phyloP scores from a whole-genome alignment of 2,797 vertebrate genomes.

The Diplodus puntazzo region DNA sequence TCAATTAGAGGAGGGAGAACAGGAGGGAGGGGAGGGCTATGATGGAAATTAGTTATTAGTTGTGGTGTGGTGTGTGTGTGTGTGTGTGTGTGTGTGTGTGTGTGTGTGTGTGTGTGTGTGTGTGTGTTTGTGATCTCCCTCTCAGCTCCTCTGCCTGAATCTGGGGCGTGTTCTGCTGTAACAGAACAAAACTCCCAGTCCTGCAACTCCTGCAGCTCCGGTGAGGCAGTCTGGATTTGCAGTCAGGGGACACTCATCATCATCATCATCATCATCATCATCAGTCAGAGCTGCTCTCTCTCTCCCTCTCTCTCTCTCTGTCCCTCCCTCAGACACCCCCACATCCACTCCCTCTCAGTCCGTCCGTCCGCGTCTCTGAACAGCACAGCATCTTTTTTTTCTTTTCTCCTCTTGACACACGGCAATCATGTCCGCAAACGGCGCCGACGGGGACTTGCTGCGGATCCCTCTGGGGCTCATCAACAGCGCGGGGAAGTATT shows the following conservation, averaged over 20 bases:
- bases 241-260: slow-evolving; percentile 55
- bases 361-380: slow-evolving; percentile 28
- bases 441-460: slow-evolving; percentile 86
- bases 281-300: slow-evolving; percentile 42
- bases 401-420: slow-evolving; percentile 23
- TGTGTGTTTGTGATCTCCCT: not conserved
- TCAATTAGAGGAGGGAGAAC: slow-evolving; percentile 29
- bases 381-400: slow-evolving; percentile 31
- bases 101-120: slow-evolving; percentile 11
- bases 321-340: slow-evolving; percentile 40
- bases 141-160: slow-evolving; percentile 44
- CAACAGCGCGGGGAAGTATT: slow-evolving; percentile 93
- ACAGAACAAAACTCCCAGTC: slow-evolving; percentile 24
- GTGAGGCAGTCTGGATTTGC: slow-evolving; percentile 46
- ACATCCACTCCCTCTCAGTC: slow-evolving; percentile 11
- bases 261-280: slow-evolving; percentile 48
- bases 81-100: slow-evolving; percentile 10
- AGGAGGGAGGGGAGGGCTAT: not conserved
- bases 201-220: slow-evolving; percentile 62
- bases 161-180: slow-evolving; percentile 60
- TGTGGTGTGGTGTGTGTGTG: not conserved
- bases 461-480: slow-evolving; percentile 95
- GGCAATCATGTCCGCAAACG: slow-evolving; percentile 85
- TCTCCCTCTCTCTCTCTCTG: slow-evolving; percentile 6
- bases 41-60: not conserved